Evolutionary conservation across 1,140 invertebrate species (phyloP).

Genomic region (Drosophila rufa): DNA sequence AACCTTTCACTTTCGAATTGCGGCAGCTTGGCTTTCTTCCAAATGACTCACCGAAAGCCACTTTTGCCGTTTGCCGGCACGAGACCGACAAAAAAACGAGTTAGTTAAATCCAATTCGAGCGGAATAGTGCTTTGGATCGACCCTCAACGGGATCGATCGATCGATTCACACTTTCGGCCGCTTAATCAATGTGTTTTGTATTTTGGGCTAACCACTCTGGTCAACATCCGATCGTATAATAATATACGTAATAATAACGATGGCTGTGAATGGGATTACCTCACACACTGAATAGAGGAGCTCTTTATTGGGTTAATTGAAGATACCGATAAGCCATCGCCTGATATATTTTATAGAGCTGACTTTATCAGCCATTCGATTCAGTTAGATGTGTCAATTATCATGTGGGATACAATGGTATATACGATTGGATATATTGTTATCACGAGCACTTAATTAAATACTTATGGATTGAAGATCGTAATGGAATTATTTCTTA

Average conservation of each 20-base stretch:
- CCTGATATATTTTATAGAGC: slow-evolving; percentile 8
- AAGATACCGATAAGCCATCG: slow-evolving; percentile 4
- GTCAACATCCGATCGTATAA: slow-evolving; percentile 22
- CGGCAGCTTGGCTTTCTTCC: slow-evolving; percentile 44
- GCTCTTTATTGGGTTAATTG: slow-evolving; percentile 15
- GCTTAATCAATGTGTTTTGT: slow-evolving; percentile 43
- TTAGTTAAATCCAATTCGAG: slow-evolving; percentile 18
- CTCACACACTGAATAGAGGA: not conserved
- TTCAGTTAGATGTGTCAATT: slow-evolving; percentile 1
- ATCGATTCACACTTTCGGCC: slow-evolving; percentile 47
- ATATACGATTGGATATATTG: not conserved
- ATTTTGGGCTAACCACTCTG: slow-evolving; percentile 28
- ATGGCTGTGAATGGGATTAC: slow-evolving; percentile 24
- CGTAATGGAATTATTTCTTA: not conserved
- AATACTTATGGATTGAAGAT: not conserved
- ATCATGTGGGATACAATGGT: not conserved
- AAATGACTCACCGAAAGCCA: slow-evolving; percentile 31
- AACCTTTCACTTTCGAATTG: slow-evolving; percentile 46
- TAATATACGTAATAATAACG: slow-evolving; percentile 21
- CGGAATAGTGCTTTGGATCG: slow-evolving; percentile 11
- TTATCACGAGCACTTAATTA: slow-evolving; percentile 16
- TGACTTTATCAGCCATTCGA: slow-evolving; percentile 28
- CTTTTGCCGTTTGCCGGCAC: slow-evolving; percentile 37
- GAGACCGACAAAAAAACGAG: slow-evolving; percentile 34
- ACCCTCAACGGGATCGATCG: slow-evolving; percentile 33